phyloP scores from a whole-genome alignment of 2,888 invertebrate genomes.

The Cylindroiulus punctatus region DNA sequence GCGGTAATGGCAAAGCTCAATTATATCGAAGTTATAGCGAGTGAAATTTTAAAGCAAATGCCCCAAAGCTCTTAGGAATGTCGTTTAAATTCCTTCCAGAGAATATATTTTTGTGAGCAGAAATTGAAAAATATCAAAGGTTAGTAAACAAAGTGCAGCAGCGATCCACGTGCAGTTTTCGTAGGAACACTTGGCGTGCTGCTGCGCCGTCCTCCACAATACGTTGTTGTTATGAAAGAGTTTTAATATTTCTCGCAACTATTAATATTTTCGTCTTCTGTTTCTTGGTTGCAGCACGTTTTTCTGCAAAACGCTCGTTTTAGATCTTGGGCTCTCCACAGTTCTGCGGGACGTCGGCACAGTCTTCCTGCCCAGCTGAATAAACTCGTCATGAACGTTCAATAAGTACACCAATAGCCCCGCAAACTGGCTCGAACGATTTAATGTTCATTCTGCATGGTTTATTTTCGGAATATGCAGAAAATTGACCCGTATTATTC shows the following conservation, averaged over 20 bases:
- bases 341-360: neutral
- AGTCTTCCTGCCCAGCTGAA: neutral
- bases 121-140: neutral
- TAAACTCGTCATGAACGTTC: neutral
- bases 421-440: too few relatives aligned
- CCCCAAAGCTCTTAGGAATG: neutral
- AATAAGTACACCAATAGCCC: too few relatives aligned
- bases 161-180: neutral
- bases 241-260: conserved; percentile 15
- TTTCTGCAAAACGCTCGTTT: neutral
- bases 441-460: too few relatives aligned
- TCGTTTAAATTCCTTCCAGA: conserved; percentile 26
- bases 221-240: conserved; percentile 12
- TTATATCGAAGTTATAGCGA: neutral
- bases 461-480: neutral
- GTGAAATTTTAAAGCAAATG: neutral
- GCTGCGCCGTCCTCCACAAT: neutral
- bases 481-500: neutral
- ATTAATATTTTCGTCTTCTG: neutral
- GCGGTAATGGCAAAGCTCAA: neutral
- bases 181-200: neutral
- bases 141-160: conserved; percentile 11
- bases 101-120: conserved; percentile 22
- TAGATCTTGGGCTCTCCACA: neutral
- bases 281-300: neutral